Conservation (phyloP, 2,113 vertebrate genomes). For the Hippopotamus amphibius region DNA sequence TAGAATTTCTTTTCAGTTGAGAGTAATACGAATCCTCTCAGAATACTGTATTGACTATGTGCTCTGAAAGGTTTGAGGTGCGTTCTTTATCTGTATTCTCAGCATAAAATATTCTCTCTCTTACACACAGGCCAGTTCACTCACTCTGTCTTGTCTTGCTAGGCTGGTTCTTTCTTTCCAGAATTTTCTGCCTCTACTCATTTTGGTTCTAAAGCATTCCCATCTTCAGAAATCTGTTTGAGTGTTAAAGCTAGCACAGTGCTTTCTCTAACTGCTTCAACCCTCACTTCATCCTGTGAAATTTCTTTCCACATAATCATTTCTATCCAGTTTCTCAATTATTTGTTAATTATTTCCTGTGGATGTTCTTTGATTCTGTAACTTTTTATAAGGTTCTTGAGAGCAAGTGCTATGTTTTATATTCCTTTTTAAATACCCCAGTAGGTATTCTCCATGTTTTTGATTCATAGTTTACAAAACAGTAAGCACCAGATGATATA, state of each 20-base stretch:
- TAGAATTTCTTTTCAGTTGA: conserved; percentile 3
- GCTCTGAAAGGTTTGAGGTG: not conserved
- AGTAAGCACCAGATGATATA: not conserved
- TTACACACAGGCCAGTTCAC: not conserved
- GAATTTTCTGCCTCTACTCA: not conserved
- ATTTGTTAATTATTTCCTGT: conserved; percentile 29
- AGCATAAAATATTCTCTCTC: conserved; percentile 4
- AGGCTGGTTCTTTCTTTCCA: not conserved
- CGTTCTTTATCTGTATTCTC: not conserved
- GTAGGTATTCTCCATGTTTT: not conserved
- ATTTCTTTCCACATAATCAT: not conserved
- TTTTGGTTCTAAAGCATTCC: not conserved
- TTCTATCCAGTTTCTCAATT: conserved; percentile 29
- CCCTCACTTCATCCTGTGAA: not conserved
- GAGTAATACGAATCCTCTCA: not conserved
- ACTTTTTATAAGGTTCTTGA: not conserved
- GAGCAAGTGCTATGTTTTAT: not conserved
- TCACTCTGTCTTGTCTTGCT: not conserved
- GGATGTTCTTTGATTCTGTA: not conserved
- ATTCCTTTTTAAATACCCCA: conserved; percentile 8
- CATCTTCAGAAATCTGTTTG: not conserved
- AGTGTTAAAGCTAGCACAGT: not conserved
- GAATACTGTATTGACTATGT: not conserved
- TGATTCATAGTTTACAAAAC: conserved; percentile 10
- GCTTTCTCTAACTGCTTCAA: not conserved